A percentile compares a stretch with the other conserved stretches of the same genome.
Evolutionary conservation across 2,888 invertebrate species (phyloP).

Genomic region (Pristionchus maxplancki): DNA sequence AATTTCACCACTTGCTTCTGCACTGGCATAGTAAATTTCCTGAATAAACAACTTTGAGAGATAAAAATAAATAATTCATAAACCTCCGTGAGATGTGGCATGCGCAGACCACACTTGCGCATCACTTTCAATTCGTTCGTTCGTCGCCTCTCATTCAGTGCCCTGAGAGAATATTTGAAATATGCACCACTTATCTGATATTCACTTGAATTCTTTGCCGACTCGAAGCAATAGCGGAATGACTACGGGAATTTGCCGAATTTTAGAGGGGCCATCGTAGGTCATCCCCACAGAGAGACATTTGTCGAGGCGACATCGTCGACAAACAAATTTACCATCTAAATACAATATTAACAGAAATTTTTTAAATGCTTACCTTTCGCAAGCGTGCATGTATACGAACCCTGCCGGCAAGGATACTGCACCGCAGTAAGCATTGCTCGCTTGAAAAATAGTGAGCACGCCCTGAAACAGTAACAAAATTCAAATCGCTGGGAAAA

Average conservation of each 20-base stretch:
- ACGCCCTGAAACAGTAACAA: neutral
- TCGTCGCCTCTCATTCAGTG: neutral
- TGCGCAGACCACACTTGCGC: neutral
- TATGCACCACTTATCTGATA: neutral
- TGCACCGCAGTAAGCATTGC: neutral
- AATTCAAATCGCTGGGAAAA: too few species aligned
- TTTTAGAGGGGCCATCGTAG: neutral
- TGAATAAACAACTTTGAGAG: neutral
- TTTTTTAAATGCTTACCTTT: neutral
- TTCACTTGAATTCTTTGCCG: neutral
- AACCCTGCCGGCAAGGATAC: neutral
- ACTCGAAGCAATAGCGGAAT: neutral
- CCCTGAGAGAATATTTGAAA: neutral
- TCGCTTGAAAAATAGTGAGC: neutral
- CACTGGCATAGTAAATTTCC: neutral
- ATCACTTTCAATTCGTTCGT: neutral
- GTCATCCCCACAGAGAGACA: neutral
- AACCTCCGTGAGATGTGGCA: neutral
- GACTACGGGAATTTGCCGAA: neutral
- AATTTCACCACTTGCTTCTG: neutral
- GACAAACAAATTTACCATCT: neutral
- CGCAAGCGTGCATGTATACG: neutral
- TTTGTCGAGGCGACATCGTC: neutral
- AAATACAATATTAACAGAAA: neutral
- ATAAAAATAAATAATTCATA: too few species aligned